phyloP scores from a whole-genome alignment of 2,113 vertebrate genomes.

The Heteronetta atricapilla region DNA sequence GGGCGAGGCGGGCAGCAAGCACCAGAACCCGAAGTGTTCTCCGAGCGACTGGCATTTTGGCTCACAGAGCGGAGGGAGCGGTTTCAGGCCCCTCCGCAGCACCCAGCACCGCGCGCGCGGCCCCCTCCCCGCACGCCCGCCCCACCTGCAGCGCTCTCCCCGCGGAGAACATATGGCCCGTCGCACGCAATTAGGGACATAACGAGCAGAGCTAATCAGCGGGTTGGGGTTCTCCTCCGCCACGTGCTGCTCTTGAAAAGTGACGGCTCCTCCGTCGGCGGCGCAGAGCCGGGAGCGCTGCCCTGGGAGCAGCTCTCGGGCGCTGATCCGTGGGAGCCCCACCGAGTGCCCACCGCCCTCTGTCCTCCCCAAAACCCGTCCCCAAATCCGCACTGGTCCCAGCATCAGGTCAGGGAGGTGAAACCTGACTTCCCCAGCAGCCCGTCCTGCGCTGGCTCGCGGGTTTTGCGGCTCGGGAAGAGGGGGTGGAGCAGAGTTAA shows the following conservation, averaged over 20 bases:
- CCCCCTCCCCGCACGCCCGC: accelerated
- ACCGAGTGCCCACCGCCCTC: not conserved
- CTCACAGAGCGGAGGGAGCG: not conserved
- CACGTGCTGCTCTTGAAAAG: not conserved
- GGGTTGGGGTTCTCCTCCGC: not conserved
- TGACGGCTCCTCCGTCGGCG: not conserved
- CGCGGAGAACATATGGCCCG: constrained; percentile 56
- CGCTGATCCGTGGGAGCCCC: not conserved
- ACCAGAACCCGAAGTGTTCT: not conserved
- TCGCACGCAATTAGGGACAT: constrained; percentile 66
- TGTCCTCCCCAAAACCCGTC: not conserved
- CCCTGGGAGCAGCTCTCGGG: not conserved
- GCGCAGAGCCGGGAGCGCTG: not conserved
- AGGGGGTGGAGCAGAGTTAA: not conserved
- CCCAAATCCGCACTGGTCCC: not conserved
- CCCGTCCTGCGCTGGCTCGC: not conserved
- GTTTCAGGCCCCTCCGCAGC: not conserved
- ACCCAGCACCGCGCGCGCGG: not conserved
- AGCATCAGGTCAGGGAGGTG: not conserved
- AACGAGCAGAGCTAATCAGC: constrained; percentile 65
- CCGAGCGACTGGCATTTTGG: accelerated
- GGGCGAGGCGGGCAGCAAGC: not conserved
- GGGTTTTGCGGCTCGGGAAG: not conserved
- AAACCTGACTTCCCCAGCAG: no score
- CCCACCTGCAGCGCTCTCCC: constrained; percentile 47